Conservation (phyloP, 2,888 invertebrate genomes). For the Rhabditophanes sp. region DNA sequence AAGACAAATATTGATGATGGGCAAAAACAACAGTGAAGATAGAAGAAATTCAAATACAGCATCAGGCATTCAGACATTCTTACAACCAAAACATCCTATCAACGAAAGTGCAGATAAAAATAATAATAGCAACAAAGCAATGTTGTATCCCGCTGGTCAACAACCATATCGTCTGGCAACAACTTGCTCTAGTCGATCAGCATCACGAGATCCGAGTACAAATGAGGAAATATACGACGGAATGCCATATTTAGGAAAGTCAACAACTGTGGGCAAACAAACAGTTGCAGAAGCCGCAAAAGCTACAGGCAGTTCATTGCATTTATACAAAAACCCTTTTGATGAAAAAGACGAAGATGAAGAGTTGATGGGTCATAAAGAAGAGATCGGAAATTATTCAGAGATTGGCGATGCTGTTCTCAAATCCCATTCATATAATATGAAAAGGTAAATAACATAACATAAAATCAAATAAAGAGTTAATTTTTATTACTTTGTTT, state of each 20-base stretch:
- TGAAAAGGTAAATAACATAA: too few relatives aligned
- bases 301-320: slow-evolving; percentile 17
- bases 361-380: too few relatives aligned
- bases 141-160: too few relatives aligned
- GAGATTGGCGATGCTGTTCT: too few relatives aligned
- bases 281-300: slow-evolving; percentile 13
- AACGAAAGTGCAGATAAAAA: slow-evolving; percentile 3
- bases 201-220: too few relatives aligned
- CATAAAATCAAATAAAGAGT: too few relatives aligned
- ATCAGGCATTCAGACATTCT: slow-evolving; percentile 12
- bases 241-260: too few relatives aligned
- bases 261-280: slow-evolving; percentile 38
- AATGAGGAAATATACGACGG: too few relatives aligned
- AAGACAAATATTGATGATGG: slow-evolving; percentile 36
- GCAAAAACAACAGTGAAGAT: slow-evolving; percentile 12
- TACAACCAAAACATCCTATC: slow-evolving; percentile 9
- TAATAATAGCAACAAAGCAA: slow-evolving; percentile 9
- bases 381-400: too few relatives aligned
- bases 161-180: slow-evolving; percentile 1
- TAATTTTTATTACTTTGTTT: too few relatives aligned
- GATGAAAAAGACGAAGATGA: slow-evolving; percentile 24
- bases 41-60: slow-evolving; percentile 14
- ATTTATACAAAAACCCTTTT: slow-evolving; percentile 30
- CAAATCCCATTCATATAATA: too few relatives aligned
- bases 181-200: slow-evolving; percentile 4